phyloP scores from a whole-genome alignment of 2,888 invertebrate genomes.

The Pollenia griseotomentosa region DNA sequence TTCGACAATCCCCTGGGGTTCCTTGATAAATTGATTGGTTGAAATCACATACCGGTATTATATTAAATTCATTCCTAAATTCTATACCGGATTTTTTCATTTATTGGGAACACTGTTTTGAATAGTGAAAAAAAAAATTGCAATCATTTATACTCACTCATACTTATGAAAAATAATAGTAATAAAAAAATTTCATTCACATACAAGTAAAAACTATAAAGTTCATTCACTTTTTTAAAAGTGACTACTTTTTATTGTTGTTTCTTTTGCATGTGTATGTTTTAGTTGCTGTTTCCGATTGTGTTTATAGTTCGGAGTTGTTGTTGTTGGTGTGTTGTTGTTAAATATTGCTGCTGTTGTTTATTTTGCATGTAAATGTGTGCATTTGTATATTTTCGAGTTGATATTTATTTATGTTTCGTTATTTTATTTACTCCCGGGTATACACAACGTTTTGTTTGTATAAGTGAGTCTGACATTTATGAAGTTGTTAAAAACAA shows the following conservation, averaged over 20 bases:
- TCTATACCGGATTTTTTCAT: too few species aligned
- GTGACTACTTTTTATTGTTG: slow-evolving; percentile 49
- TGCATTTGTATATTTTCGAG: neutral
- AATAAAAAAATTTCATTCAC: slow-evolving; percentile 10
- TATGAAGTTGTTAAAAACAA: slow-evolving; percentile 59
- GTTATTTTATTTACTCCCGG: slow-evolving; percentile 54
- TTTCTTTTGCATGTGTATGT: neutral
- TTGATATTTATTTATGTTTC: slow-evolving; percentile 55
- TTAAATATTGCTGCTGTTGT: slow-evolving; percentile 42
- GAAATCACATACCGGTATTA: too few species aligned
- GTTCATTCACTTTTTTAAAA: slow-evolving; percentile 58
- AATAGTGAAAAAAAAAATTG: neutral
- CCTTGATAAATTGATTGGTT: too few species aligned
- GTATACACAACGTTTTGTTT: slow-evolving; percentile 41
- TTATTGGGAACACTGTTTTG: too few species aligned
- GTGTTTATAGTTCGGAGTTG: too few species aligned
- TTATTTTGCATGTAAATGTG: neutral
- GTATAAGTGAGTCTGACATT: slow-evolving; percentile 57
- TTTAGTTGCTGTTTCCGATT: slow-evolving; percentile 27
- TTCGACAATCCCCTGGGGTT: too few species aligned
- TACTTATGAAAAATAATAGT: slow-evolving; percentile 8
- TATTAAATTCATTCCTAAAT: too few species aligned
- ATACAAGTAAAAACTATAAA: slow-evolving; percentile 55
- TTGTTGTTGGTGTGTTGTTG: slow-evolving; percentile 14
- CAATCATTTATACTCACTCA: slow-evolving; percentile 25